These are phyloP conservation scores for Ctenodactylus gundi DNA, from an alignment of 2,113 vertebrate species.

Conservation along the genomic window DNA sequence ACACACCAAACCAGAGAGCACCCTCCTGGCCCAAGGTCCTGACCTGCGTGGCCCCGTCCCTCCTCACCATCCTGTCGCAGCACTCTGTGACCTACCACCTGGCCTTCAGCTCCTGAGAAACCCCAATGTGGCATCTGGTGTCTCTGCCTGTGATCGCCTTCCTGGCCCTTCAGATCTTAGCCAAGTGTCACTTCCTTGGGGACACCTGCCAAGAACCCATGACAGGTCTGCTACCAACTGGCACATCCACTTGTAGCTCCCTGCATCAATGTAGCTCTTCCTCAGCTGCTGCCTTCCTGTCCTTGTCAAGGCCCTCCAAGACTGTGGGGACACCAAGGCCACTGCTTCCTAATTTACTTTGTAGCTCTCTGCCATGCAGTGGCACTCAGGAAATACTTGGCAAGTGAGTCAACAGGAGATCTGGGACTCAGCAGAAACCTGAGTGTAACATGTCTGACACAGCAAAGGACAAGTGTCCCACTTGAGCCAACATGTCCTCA, in stretches of 20 bases:
- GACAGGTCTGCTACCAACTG: not conserved
- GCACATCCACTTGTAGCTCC: accelerated
- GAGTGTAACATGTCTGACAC: too few species aligned
- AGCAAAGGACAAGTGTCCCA: not conserved
- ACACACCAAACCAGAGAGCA: not conserved
- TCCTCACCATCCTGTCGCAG: not conserved
- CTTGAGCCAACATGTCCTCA: not conserved
- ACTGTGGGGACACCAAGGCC: not conserved
- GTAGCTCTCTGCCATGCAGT: not conserved
- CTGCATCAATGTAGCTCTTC: not conserved
- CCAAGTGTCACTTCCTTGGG: not conserved
- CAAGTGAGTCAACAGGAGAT: not conserved
- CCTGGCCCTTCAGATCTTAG: not conserved
- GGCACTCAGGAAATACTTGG: not conserved
- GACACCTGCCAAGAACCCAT: not conserved
- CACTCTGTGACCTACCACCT: not conserved
- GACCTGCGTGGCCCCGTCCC: not conserved
- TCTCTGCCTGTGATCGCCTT: not conserved
- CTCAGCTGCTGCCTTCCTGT: not conserved
- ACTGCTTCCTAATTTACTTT: not conserved
- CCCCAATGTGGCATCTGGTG: not conserved
- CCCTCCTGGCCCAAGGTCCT: not conserved
- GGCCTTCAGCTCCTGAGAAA: not conserved
- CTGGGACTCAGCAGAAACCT: not conserved
- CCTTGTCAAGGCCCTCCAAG: not conserved